Evolutionary conservation across 2,113 vertebrate species (phyloP), one percentile per base, ranked within the genome.

Genomic region (Acrocephalus kingi): DNA sequence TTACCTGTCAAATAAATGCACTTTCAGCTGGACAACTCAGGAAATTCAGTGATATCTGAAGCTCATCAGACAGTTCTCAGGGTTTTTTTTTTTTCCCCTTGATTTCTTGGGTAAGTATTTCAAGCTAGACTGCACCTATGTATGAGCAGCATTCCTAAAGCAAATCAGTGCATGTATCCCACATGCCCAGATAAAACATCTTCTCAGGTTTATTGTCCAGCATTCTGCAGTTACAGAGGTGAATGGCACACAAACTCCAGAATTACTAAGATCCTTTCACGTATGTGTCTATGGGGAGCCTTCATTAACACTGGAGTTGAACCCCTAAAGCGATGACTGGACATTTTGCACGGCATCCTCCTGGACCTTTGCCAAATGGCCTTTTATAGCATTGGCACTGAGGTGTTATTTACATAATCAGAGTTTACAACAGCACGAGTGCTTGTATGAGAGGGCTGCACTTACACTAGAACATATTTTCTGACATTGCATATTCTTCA

Each of bases 1-100:
- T 96, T 94, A 93, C 87, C 63, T 95, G 59, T 55, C 76, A 96
- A 87, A 96, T 75, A 87, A 89, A 95, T 46, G 49, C 43, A 64
- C 62, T 82, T 54, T 81, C 77, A 90, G 35, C 71, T 89, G 56
- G 66, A 91, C 54, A 68, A 16, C 62, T 85, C 2, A 16, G 68
- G 73, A 87, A 39, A 37, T 73, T 23, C 61, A 82, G 62, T 48
- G 56, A 61, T 92, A 94, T 23, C 94, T 89, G 67, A 72, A 89
- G 55, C 59, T 95, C 93, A 93, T 88, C 67, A 93, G 68, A 88
- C 9, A 88, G 33, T 43, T 90, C 48, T 62, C 55, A 66, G 24
- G 0, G 20, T 35, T 35, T 39, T 39, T 39, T 45, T 49, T 82
- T 48, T 67, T 55, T 1, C 16, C 33, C 4, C 27, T 5, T 52